Percentiles rank a stretch among this genome's conserved stretches.
Conservation (phyloP, 2,113 vertebrate genomes). For the Dromiciops gliroides region DNA sequence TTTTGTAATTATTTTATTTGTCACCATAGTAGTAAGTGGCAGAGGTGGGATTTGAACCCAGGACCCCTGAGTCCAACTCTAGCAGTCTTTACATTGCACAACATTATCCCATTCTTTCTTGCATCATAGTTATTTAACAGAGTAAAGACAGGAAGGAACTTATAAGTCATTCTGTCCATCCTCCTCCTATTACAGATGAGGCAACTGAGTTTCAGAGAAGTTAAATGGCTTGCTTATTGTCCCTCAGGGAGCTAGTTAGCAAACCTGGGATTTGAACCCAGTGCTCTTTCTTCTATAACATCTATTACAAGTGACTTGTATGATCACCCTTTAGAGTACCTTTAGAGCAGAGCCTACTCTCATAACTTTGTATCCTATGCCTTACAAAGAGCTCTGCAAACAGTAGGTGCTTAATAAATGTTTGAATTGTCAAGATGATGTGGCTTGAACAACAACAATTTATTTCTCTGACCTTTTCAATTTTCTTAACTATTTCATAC, state of each 20-base stretch:
- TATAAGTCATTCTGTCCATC: background rate
- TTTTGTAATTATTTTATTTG: no score
- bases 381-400: background rate
- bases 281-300: background rate
- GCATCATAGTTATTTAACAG: background rate
- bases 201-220: background rate
- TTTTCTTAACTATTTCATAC: background rate
- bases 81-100: background rate
- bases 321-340: background rate
- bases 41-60: background rate
- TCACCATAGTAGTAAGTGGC: background rate
- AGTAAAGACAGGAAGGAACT: background rate
- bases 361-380: background rate
- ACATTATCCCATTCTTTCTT: background rate
- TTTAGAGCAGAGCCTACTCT: background rate
- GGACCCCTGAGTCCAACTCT: background rate
- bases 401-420: background rate
- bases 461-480: background rate
- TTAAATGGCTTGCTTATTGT: constrained; percentile 54
- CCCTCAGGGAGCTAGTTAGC: background rate
- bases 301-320: background rate
- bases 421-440: background rate
- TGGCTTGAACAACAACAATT: background rate
- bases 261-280: background rate
- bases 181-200: background rate